These are phyloP conservation scores for Sciaenops ocellatus DNA, from an alignment of 2,797 vertebrate species.

Conservation along the genomic window DNA sequence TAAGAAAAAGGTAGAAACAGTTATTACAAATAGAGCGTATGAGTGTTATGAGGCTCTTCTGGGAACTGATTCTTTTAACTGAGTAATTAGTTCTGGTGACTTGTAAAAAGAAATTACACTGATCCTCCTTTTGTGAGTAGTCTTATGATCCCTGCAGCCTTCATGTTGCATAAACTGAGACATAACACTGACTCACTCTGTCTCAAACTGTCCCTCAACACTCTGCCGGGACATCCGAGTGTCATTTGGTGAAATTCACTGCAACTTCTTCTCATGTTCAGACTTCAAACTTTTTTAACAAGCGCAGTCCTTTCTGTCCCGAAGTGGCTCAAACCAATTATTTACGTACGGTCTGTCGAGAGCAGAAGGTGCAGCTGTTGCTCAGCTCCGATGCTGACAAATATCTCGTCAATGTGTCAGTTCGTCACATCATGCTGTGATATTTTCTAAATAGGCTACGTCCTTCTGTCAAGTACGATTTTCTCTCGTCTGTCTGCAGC, in stretches of 20 bases:
- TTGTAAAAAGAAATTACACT: slow-evolving; percentile 23
- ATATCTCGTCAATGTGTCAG: slow-evolving; percentile 52
- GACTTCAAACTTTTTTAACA: slow-evolving; percentile 41
- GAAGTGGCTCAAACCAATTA: slow-evolving; percentile 34
- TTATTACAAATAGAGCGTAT: neutral
- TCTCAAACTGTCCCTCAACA: neutral
- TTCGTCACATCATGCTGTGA: slow-evolving; percentile 57
- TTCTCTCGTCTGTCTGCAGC: slow-evolving; percentile 18
- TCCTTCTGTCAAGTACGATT: slow-evolving; percentile 60
- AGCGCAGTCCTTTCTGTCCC: slow-evolving; percentile 14
- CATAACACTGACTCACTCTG: slow-evolving; percentile 28
- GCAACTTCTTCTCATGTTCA: slow-evolving; percentile 16
- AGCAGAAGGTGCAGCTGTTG: slow-evolving; percentile 43
- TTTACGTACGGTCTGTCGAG: neutral
- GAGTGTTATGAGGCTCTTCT: slow-evolving; percentile 17
- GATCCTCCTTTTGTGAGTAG: slow-evolving; percentile 37
- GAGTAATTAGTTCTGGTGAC: slow-evolving; percentile 60
- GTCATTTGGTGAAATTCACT: slow-evolving; percentile 12
- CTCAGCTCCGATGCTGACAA: slow-evolving; percentile 7
- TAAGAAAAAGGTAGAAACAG: neutral
- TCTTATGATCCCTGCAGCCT: slow-evolving; percentile 40
- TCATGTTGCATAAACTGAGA: neutral
- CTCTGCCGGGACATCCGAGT: slow-evolving; percentile 23
- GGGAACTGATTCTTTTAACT: slow-evolving; percentile 35
- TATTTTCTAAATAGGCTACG: slow-evolving; percentile 67